Percentiles rank a stretch among this genome's conserved stretches.
These are phyloP conservation scores for Argynnis bischoffii DNA, from an alignment of 2,888 invertebrate species.

Conservation along the genomic window DNA sequence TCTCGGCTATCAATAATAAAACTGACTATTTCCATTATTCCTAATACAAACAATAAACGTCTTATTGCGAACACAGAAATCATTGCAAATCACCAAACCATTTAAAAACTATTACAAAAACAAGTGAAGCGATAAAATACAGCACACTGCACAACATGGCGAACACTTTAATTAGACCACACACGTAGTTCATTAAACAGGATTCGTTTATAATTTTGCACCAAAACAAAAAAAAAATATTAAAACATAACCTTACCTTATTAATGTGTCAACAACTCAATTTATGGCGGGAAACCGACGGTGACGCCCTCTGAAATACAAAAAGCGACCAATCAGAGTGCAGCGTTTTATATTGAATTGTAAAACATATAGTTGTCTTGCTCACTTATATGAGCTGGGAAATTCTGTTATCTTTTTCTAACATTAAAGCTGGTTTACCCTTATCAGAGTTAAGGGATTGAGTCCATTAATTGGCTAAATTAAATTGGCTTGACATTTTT, in stretches of 20 bases:
- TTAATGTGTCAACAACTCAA: slow-evolving; percentile 83
- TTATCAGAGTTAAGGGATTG: slow-evolving; percentile 30
- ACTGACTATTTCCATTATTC: too few relatives aligned
- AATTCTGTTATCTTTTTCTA: slow-evolving; percentile 53
- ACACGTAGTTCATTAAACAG: slow-evolving; percentile 77
- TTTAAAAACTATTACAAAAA: slow-evolving; percentile 39
- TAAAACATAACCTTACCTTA: slow-evolving; percentile 80
- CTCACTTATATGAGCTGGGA: background rate
- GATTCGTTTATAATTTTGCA: slow-evolving; percentile 42
- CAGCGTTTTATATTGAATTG: background rate
- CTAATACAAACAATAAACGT: background rate
- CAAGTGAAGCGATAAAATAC: slow-evolving; percentile 40
- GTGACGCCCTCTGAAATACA: slow-evolving; percentile 70
- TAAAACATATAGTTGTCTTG: slow-evolving; percentile 4
- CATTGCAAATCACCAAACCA: slow-evolving; percentile 12
- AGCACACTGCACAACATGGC: slow-evolving; percentile 38
- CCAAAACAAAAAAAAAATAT: slow-evolving; percentile 62
- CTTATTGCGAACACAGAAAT: slow-evolving; percentile 54
- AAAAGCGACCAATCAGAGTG: slow-evolving; percentile 64
- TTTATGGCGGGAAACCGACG: slow-evolving; percentile 77
- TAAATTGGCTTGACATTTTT: slow-evolving; percentile 35
- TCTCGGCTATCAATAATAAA: too few relatives aligned
- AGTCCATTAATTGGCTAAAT: slow-evolving; percentile 34
- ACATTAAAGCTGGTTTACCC: slow-evolving; percentile 24
- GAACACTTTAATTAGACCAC: slow-evolving; percentile 77